These are phyloP conservation scores for Brotula barbata DNA, from an alignment of 2,797 vertebrate genomes.

Conservation along the genomic window DNA sequence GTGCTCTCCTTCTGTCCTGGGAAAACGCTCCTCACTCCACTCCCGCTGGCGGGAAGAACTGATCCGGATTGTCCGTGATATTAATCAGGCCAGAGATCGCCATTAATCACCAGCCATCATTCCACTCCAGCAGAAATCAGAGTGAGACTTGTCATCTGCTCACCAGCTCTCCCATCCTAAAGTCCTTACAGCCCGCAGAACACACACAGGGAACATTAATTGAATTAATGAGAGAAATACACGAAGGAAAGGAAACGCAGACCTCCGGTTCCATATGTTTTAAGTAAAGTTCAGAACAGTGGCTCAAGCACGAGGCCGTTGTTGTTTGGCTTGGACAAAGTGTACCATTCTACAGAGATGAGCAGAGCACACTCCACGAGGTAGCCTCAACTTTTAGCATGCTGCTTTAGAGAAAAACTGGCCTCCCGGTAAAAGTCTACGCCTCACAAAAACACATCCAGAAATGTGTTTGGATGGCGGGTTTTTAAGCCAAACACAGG, in stretches of 20 bases:
- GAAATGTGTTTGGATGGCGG: constrained; percentile 68
- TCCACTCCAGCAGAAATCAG: constrained; percentile 56
- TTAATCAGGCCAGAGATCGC: constrained; percentile 68
- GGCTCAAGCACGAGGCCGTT: constrained; percentile 14
- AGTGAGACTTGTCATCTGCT: constrained; percentile 59
- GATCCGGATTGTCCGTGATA: constrained; percentile 73
- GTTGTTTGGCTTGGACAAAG: constrained; percentile 64
- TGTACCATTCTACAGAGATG: constrained; percentile 39
- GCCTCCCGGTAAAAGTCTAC: constrained; percentile 35
- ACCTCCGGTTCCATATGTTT: constrained; percentile 37
- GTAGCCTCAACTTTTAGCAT: constrained; percentile 59
- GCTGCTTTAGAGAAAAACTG: constrained; percentile 50
- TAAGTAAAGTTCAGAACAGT: constrained; percentile 27
- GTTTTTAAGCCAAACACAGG: constrained; percentile 71
- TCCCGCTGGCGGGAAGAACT: constrained; percentile 73
- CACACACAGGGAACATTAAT: constrained; percentile 47
- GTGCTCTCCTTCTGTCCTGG: constrained; percentile 74
- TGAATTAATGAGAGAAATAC: constrained; percentile 57
- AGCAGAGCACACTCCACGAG: constrained; percentile 62
- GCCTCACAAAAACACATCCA: constrained; percentile 71
- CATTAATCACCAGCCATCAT: constrained; percentile 70
- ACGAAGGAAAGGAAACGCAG: constrained; percentile 42
- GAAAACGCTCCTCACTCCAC: constrained; percentile 66
- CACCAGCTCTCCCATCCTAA: constrained; percentile 41
- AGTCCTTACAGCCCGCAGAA: constrained; percentile 37